Conservation (phyloP, 1,140 invertebrate genomes). For the Heliconius hermathena region DNA sequence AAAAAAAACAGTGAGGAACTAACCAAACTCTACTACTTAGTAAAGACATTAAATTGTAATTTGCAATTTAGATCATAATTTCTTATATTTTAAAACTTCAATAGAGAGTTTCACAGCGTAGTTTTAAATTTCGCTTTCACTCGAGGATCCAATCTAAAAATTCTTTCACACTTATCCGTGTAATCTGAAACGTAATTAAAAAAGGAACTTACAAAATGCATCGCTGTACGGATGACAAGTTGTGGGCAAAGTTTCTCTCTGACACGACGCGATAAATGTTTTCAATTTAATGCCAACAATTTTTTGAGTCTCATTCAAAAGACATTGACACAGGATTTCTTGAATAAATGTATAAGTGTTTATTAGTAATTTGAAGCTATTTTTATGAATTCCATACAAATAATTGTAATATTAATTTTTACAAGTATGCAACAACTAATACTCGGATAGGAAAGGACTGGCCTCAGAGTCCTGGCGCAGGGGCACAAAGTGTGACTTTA, state of each 20-base stretch:
- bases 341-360: too few species aligned
- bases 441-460: too few species aligned
- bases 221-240: not conserved
- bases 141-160: conserved; percentile 6
- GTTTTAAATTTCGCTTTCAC: not conserved
- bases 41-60: not conserved
- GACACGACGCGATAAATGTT: not conserved
- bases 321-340: too few species aligned
- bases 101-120: not conserved
- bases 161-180: not conserved
- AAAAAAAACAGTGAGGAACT: not conserved
- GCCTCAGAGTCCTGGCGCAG: too few species aligned
- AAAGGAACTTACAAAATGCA: conserved; percentile 3
- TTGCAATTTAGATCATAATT: not conserved
- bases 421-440: too few species aligned
- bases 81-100: not conserved
- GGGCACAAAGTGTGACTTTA: too few species aligned
- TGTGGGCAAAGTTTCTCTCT: not conserved
- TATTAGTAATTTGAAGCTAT: too few species aligned
- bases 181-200: conserved; percentile 1
- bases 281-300: not conserved
- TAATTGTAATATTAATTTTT: too few species aligned
- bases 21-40: too few species aligned
- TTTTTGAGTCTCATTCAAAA: too few species aligned
- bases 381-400: too few species aligned